Base-by-base conservation (phyloP, 2,113 vertebrate genomes). In the Quiscalus mexicanus region DNA sequence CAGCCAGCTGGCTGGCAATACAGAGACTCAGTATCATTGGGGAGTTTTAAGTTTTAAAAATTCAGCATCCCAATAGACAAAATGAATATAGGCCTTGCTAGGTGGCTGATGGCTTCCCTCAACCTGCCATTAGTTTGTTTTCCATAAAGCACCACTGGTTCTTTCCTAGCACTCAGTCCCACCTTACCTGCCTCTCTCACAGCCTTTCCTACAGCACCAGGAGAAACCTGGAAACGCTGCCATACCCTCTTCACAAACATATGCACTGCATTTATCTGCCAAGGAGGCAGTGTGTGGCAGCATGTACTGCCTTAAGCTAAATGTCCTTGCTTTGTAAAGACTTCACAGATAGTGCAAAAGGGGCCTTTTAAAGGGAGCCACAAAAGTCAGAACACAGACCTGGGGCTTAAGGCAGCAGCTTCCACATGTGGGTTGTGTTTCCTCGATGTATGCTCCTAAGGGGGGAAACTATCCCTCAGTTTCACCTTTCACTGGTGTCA, bases 401-500 rank as follows among this genome's bases (percentile, higher is more conserved):
- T n/a, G 19, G 20, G 37, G 62, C 44, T 49, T 24, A 49, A 75
- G 5, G 22, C 4, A 80, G 28, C 2, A 80, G 12, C 6, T 70
- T 53, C 28, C 59, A 39, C 52, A 17, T 9, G 20, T 10, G 21
- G 10, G 15, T 28, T 84, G 35, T 4, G 2, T 53, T 71, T 89
- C 31, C 22, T 50, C 0, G 0, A 25, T 1, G 0, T 10, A 28
- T 19, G 11, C 42, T 67, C 25, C 73, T 76, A 41, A 76, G 19
- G 4, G 4, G 6, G 2, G 2, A 11, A 50, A 27, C 37, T 9
- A 44, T 12, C 28, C 56, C 59, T 81, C 77, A 41, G 24, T 62
- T 69, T 69, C 59, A 28, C 16, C 39, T 42, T 25, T 63, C 45
- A 70, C 0, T 21, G 28, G 31, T 44, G 28, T 31, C 18, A 47